A percentile compares a stretch with the other conserved stretches of the same genome.
These are phyloP conservation scores for Synanthedon myopaeformis DNA, from an alignment of 2,888 invertebrate genomes.

Conservation along the genomic window DNA sequence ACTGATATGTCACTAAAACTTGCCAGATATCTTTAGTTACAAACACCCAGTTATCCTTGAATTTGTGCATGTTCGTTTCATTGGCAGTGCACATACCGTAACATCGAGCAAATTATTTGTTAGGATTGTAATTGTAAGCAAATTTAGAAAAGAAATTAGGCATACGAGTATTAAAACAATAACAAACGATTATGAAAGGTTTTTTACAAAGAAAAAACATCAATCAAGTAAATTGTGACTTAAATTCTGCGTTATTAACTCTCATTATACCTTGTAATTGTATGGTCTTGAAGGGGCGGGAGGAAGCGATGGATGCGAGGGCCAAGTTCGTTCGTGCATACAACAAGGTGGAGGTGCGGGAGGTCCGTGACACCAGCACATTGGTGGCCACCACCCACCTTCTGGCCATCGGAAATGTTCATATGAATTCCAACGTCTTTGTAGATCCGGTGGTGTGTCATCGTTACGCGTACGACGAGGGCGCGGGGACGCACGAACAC, in stretches of 20 bases:
- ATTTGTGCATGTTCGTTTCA: too few species aligned
- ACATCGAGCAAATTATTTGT: too few species aligned
- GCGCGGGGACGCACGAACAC: slow-evolving; percentile 50
- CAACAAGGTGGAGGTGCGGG: slow-evolving; percentile 57
- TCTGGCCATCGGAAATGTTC: slow-evolving; percentile 74
- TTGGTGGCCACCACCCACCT: slow-evolving; percentile 57
- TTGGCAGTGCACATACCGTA: too few species aligned
- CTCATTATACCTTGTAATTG: slow-evolving; percentile 32
- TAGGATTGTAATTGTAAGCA: too few species aligned
- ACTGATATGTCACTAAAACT: too few species aligned
- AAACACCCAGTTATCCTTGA: too few species aligned
- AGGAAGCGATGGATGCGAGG: slow-evolving; percentile 59
- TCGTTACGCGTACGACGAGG: slow-evolving; percentile 47
- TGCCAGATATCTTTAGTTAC: too few species aligned
- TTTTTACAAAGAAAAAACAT: too few species aligned
- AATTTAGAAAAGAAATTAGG: too few species aligned
- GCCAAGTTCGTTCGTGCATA: slow-evolving; percentile 61
- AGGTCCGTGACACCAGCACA: slow-evolving; percentile 62
- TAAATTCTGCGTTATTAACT: slow-evolving; percentile 20
- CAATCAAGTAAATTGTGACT: too few species aligned
- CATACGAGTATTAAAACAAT: too few species aligned
- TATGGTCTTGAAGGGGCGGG: slow-evolving; percentile 38
- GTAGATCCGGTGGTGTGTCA: slow-evolving; percentile 52
- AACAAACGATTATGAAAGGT: too few species aligned
- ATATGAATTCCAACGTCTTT: slow-evolving; percentile 65